Conservation (phyloP, 2,797 vertebrate species). For the Apogon talboti region DNA sequence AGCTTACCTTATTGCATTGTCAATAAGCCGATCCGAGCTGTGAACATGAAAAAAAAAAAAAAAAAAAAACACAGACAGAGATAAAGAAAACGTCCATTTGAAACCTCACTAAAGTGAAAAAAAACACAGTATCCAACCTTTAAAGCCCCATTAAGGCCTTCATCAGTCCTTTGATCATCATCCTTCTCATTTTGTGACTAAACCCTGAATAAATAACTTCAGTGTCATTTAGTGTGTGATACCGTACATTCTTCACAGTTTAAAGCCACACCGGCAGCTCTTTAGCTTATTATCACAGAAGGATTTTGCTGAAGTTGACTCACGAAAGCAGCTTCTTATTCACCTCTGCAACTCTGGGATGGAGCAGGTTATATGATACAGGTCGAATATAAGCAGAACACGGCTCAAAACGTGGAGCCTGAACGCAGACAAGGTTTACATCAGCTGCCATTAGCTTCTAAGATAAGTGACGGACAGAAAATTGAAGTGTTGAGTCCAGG, state of each 20-base stretch:
- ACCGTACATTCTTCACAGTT: too few relatives aligned
- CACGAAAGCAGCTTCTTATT: not conserved
- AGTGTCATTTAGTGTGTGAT: too few relatives aligned
- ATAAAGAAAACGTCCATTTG: not conserved
- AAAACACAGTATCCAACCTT: too few relatives aligned
- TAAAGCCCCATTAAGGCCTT: too few relatives aligned
- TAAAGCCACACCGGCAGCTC: too few relatives aligned
- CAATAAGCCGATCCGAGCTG: slow-evolving; percentile 77
- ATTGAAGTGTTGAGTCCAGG: slow-evolving; percentile 46
- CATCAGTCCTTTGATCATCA: too few relatives aligned
- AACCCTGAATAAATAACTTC: too few relatives aligned
- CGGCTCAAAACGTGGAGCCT: not conserved
- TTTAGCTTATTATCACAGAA: too few relatives aligned
- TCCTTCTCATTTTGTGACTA: too few relatives aligned
- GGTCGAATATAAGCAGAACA: not conserved
- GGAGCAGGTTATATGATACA: slow-evolving; percentile 2
- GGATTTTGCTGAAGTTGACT: too few relatives aligned
- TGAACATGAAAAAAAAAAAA: slow-evolving; percentile 18
- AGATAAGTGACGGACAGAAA: slow-evolving; percentile 56
- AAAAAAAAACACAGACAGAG: not conserved
- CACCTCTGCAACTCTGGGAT: not conserved
- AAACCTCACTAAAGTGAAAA: too few relatives aligned
- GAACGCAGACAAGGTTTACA: slow-evolving; percentile 20
- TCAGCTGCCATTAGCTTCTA: slow-evolving; percentile 54
- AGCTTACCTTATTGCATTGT: slow-evolving; percentile 78